Evolutionary conservation across 2,888 invertebrate species (phyloP).

Genomic region (Ornithoptera alexandrae): DNA sequence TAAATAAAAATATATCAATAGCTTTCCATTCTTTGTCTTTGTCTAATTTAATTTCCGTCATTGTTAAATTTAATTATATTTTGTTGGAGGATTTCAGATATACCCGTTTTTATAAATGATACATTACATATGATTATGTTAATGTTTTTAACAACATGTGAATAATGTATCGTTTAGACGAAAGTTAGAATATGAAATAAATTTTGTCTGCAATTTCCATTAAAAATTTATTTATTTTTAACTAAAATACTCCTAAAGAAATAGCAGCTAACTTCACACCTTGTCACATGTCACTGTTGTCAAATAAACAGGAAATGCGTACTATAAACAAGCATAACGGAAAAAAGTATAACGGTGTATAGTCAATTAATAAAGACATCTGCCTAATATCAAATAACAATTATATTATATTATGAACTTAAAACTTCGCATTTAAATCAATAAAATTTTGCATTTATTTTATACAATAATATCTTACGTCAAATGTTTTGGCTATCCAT

Average conservation of each 20-base stretch:
- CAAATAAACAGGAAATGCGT: background rate
- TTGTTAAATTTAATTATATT: constrained; percentile 4
- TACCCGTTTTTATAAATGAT: background rate
- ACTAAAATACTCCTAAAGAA: constrained; percentile 12
- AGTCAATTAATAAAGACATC: background rate
- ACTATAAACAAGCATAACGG: background rate
- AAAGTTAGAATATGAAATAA: background rate
- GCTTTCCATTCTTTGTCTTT: constrained; percentile 37
- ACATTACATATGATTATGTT: background rate
- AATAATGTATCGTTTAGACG: background rate
- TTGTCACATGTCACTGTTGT: constrained; percentile 13
- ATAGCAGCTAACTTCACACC: background rate
- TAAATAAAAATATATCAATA: constrained; percentile 63
- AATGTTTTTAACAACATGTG: background rate
- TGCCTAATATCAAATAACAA: too few relatives aligned
- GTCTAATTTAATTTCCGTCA: constrained; percentile 10
- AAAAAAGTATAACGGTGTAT: background rate
- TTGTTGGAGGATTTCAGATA: background rate
- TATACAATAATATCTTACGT: too few relatives aligned
- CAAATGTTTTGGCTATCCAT: too few relatives aligned
- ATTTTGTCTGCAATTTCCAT: constrained; percentile 3
- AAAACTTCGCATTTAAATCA: too few relatives aligned
- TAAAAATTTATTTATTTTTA: constrained; percentile 12
- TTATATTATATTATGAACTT: too few relatives aligned
- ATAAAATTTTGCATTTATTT: too few relatives aligned